A percentile compares a stretch with the other conserved stretches of the same genome.
Evolutionary conservation across 2,888 invertebrate genomes (phyloP).

Genomic region (Drosophila dives): DNA sequence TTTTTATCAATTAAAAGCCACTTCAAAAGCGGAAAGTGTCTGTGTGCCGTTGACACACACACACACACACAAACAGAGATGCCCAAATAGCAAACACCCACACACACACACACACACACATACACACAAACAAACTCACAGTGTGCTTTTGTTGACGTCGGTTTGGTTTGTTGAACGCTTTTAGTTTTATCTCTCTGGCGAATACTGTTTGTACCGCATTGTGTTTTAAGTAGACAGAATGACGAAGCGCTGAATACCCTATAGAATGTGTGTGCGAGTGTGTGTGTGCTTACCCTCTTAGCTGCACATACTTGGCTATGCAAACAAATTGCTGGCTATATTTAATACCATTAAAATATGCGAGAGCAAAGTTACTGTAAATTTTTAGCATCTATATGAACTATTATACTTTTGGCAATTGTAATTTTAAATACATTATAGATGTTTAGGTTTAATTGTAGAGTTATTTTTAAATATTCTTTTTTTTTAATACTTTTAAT

Average conservation of each 20-base stretch:
- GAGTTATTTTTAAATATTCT: background rate
- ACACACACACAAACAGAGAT: constrained; percentile 23
- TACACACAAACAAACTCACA: constrained; percentile 29
- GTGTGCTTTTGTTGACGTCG: constrained; percentile 65
- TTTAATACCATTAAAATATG: background rate
- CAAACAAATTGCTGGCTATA: background rate
- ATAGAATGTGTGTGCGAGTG: background rate
- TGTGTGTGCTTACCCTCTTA: background rate
- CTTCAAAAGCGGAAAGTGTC: constrained; percentile 81
- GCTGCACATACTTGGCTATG: background rate
- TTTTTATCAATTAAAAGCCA: constrained; percentile 83
- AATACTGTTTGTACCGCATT: constrained; percentile 52
- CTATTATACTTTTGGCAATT: background rate
- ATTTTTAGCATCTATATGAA: background rate
- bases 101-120: constrained; percentile 34
- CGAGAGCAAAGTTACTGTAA: background rate
- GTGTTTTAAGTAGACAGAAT: constrained; percentile 17
- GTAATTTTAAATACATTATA: background rate
- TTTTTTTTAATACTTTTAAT: background rate
- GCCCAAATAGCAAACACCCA: constrained; percentile 45
- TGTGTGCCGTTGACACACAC: constrained; percentile 71
- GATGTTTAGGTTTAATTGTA: background rate
- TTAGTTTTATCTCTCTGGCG: constrained; percentile 66
- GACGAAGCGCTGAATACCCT: constrained; percentile 31
- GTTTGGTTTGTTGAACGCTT: constrained; percentile 74